Conservation (phyloP, 2,797 vertebrate species). For the Cyprinodon diabolis region DNA sequence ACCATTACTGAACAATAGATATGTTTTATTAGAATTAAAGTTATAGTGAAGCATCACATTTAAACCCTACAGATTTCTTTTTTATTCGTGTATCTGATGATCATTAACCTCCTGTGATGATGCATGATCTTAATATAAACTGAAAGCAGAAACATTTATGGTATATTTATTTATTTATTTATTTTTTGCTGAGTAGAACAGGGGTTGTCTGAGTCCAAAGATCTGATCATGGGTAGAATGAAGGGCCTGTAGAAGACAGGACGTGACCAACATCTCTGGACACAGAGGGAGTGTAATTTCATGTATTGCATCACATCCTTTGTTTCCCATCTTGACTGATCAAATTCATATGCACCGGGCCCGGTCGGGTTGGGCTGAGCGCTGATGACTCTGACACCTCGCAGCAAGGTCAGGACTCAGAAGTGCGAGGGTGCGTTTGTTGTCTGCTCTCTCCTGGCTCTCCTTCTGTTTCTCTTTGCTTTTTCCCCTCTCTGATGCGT, state of each 20-base stretch:
- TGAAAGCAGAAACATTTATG: background rate
- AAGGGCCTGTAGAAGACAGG: conserved; percentile 16
- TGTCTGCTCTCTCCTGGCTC: conserved; percentile 50
- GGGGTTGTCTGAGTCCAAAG: background rate
- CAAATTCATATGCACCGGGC: conserved; percentile 30
- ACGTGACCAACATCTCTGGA: conserved; percentile 39
- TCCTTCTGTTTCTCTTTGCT: conserved; percentile 48
- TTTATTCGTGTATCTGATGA: no score
- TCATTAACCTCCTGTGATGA: background rate
- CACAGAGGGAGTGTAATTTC: conserved; percentile 34
- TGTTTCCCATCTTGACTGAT: conserved; percentile 37
- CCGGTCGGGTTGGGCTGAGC: conserved; percentile 35
- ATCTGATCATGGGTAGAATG: background rate
- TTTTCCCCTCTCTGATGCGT: conserved; percentile 63
- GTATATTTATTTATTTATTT: background rate
- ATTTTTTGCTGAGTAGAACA: background rate
- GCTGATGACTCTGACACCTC: conserved; percentile 25
- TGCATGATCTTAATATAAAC: background rate
- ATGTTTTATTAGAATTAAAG: background rate
- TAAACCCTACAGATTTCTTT: background rate
- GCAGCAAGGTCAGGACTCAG: conserved; percentile 41
- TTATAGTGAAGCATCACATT: background rate
- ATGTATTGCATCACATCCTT: conserved; percentile 64
- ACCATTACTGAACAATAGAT: background rate
- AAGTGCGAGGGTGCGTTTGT: conserved; percentile 41